phyloP scores from a whole-genome alignment of 2,113 vertebrate genomes.

The Oncorhynchus gorbuscha region DNA sequence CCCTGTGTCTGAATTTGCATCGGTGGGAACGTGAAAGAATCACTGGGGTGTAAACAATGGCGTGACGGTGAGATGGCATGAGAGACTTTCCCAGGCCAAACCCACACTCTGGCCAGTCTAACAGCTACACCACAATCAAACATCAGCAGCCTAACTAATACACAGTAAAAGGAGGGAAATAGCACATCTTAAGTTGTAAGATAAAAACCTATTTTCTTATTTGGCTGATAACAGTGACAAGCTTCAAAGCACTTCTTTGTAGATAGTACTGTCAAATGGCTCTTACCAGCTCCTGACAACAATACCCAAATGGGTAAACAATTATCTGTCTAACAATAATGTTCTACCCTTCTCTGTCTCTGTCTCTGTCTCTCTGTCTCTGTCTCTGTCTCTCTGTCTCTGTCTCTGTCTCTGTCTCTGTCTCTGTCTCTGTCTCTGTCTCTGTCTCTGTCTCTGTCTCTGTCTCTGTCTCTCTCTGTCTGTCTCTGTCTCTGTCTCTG shows the following conservation, averaged over 20 bases:
- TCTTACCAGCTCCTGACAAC: constrained; percentile 59
- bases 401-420: constrained; percentile 23
- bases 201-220: constrained; percentile 70
- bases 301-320: constrained; percentile 64
- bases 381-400: too few species aligned
- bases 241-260: constrained; percentile 82
- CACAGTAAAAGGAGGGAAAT: constrained; percentile 31
- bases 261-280: constrained; percentile 68
- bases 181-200: constrained; percentile 47
- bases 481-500: too few species aligned
- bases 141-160: constrained; percentile 55
- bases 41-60: background rate
- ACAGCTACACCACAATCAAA: constrained; percentile 23
- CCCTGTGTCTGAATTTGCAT: background rate
- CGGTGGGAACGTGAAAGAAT: constrained; percentile 21
- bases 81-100: constrained; percentile 27
- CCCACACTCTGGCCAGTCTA: too few species aligned
- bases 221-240: constrained; percentile 77
- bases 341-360: constrained; percentile 27
- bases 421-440: too few species aligned
- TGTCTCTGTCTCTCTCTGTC: constrained; percentile 1
- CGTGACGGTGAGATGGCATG: background rate
- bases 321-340: constrained; percentile 60
- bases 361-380: background rate
- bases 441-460: constrained; percentile 14